Percentiles rank a stretch among this genome's conserved stretches.
Evolutionary conservation across 2,113 vertebrate species (phyloP).

Genomic region (Apodemus sylvaticus): DNA sequence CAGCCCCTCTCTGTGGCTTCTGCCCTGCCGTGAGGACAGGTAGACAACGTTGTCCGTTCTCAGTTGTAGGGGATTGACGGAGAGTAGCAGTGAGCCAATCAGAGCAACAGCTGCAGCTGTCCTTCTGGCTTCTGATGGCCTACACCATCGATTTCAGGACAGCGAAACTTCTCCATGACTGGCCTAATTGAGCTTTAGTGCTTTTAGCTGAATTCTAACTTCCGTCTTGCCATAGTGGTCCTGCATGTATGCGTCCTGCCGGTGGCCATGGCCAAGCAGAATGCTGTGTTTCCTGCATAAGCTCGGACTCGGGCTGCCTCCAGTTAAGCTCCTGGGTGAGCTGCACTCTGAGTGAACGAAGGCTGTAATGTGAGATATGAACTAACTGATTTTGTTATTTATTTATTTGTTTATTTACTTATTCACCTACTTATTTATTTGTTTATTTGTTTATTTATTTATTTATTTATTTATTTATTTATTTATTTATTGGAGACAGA

Average conservation of each 20-base stretch:
- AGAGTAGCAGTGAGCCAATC: background rate
- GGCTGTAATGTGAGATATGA: background rate
- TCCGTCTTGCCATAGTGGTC: background rate
- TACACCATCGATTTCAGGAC: no score
- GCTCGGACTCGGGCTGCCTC: background rate
- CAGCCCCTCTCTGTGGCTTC: accelerated
- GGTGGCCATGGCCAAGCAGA: background rate
- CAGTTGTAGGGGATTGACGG: background rate
- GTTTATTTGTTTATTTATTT: background rate
- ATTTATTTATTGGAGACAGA: background rate
- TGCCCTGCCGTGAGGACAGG: background rate
- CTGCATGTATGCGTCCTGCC: background rate
- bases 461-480: background rate
- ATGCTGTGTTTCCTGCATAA: no score
- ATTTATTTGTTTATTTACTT: background rate
- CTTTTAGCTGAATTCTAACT: background rate
- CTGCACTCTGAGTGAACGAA: background rate
- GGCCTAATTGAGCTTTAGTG: background rate
- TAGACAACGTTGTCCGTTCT: background rate
- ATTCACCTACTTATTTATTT: background rate
- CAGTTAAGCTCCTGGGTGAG: background rate
- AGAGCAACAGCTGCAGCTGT: background rate
- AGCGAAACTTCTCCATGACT: background rate
- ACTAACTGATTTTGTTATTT: background rate
- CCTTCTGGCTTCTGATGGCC: background rate